Base-by-base conservation (phyloP, 2,888 invertebrate species). In the Onthophagus sagittarius region DNA sequence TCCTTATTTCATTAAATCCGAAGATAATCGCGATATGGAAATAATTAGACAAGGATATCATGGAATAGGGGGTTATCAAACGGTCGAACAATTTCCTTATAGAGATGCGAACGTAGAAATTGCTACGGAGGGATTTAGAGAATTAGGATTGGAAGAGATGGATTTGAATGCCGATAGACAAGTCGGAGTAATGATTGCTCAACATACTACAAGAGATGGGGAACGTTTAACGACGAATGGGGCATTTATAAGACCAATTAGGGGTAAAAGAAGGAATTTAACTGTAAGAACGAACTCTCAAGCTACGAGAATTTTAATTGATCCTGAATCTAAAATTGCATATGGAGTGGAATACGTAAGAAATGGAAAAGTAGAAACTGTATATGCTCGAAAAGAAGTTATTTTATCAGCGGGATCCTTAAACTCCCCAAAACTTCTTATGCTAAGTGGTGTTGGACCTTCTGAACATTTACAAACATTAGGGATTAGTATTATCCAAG, bases 1-100 rank as follows among this genome's bases (percentile, higher is more conserved):
- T 13, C 92, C 92, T 0, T 94, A 93, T 81, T 94, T 91, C 82
- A 89, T 88, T 72, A 91, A 91, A 83, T 87, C 90, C 0, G 91
- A 91, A 84, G 86, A 90, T 77, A 91, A 91, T 78, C 85, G 86
- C 80, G 88, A 90, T 74, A 89, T 88, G 79, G 82, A 84, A 6
- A 82, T 87, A 6, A 84, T 87, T 31, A 86, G 90, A 77, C 86
- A 85, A 1, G 80, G 85, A 33, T 90, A 89, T 78, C 93, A 93
- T 79, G 87, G 88, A 0, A 86, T 86, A 5, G 88, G 88, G 1
- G 93, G 92, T 0, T 90, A 90, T 62, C 87, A 89, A 32, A 90
- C 88, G 62, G 91, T 93, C 0, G 90, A 91, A 82, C 85, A 89
- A 78, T 91, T 88, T 77, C 87, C 89, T 0, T 90, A 91, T 79